phyloP scores from a whole-genome alignment of 1,140 invertebrate genomes.

The Hypothenemus hampei region DNA sequence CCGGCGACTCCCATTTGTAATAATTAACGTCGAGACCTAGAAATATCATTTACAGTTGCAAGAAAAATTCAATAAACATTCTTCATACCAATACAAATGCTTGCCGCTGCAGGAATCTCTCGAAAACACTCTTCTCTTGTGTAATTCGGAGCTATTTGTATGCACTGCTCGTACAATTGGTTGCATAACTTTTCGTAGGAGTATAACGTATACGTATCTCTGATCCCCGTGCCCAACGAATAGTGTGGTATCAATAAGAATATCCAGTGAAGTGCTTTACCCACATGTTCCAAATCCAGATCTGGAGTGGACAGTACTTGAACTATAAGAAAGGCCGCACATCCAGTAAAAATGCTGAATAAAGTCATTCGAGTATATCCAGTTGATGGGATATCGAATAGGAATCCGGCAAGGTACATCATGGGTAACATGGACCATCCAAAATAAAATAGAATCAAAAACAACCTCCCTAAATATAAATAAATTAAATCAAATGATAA shows the following conservation, averaged over 20 bases:
- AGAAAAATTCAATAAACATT: neutral
- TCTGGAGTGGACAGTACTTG: constrained; percentile 57
- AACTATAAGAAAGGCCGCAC: constrained; percentile 62
- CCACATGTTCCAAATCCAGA: constrained; percentile 53
- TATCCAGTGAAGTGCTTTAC: constrained; percentile 57
- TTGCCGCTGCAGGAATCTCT: neutral
- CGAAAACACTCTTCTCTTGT: constrained; percentile 1
- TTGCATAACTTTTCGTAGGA: constrained; percentile 28
- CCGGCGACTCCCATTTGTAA: constrained; percentile 50
- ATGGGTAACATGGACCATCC: constrained; percentile 49
- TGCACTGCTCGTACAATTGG: constrained; percentile 13
- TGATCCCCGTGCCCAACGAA: constrained; percentile 50
- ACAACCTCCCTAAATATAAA: constrained; percentile 39
- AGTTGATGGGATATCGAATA: constrained; percentile 61
- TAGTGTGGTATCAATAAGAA: constrained; percentile 70
- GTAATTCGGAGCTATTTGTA: neutral
- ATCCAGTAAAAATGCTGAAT: constrained; percentile 65
- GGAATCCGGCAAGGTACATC: constrained; percentile 58
- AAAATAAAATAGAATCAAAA: constrained; percentile 44
- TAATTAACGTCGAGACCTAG: constrained; percentile 36
- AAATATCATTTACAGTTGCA: too few species aligned
- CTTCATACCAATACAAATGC: neutral
- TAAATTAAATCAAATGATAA: neutral
- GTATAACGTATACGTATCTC: constrained; percentile 30
- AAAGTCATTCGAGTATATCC: constrained; percentile 66